phyloP scores from a whole-genome alignment of 1,140 invertebrate species.

The Telenomus remus region DNA sequence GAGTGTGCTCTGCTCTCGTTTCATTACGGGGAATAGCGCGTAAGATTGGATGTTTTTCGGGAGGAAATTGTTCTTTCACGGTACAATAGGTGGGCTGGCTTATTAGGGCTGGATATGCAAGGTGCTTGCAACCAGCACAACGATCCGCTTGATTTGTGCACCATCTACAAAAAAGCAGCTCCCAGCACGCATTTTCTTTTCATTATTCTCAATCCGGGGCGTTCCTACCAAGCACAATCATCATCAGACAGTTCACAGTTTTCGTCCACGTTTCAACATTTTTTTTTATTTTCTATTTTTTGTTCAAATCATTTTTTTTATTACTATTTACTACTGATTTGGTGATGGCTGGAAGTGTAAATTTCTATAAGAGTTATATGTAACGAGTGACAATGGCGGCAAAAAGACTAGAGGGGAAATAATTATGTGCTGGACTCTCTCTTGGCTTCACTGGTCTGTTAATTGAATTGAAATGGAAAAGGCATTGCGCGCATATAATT shows the following conservation, averaged over 20 bases:
- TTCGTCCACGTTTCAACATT: not conserved
- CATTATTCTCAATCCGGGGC: not conserved
- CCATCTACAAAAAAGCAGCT: constrained; percentile 4
- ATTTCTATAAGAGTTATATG: no score
- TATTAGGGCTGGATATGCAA: not conserved
- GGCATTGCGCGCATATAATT: constrained; percentile 45
- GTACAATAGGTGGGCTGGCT: constrained; percentile 14
- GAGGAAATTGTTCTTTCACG: constrained; percentile 30
- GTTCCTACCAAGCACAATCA: no score
- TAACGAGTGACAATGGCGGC: constrained; percentile 6
- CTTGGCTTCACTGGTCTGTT: constrained; percentile 19
- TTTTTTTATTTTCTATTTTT: no score
- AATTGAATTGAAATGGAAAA: constrained; percentile 53
- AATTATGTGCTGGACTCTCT: constrained; percentile 32
- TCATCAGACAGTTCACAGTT: no score
- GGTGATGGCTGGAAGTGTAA: no score
- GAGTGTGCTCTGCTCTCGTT: constrained; percentile 8
- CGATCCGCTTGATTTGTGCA: constrained; percentile 7
- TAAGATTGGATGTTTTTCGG: constrained; percentile 40
- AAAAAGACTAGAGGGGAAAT: constrained; percentile 38
- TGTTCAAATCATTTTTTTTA: no score
- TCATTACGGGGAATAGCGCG: constrained; percentile 31
- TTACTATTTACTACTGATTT: no score
- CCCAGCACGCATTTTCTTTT: not conserved
- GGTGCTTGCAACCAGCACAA: not conserved